Conservation (phyloP, 2,888 invertebrate genomes). For the Nebria salina region DNA sequence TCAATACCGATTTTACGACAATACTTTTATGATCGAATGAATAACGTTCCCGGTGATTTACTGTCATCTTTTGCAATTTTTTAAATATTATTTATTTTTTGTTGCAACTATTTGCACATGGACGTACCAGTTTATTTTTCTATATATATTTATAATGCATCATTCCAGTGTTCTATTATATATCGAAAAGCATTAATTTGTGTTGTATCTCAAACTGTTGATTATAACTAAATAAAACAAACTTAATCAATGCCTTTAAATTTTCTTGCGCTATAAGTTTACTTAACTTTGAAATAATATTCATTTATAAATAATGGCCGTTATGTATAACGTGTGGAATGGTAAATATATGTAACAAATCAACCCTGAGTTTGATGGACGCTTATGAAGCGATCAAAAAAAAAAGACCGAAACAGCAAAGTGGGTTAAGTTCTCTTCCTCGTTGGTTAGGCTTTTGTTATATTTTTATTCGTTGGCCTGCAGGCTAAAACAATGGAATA, state of each 20-base stretch:
- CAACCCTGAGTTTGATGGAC: neutral
- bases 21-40: conserved; percentile 43
- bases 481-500: conserved; percentile 37
- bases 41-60: conserved; percentile 38
- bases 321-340: too few species aligned
- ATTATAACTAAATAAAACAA: too few species aligned
- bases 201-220: too few species aligned
- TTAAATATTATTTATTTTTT: conserved; percentile 21
- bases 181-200: neutral
- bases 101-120: conserved; percentile 6
- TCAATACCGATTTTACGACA: conserved; percentile 43
- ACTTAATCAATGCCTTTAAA: too few species aligned
- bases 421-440: conserved; percentile 12
- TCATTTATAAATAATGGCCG: too few species aligned
- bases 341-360: too few species aligned
- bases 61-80: conserved; percentile 23
- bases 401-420: conserved; percentile 25
- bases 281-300: too few species aligned
- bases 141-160: neutral
- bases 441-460: conserved; percentile 16
- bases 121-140: conserved; percentile 7
- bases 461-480: conserved; percentile 15
- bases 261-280: too few species aligned
- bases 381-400: neutral
- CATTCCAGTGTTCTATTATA: neutral